These are phyloP conservation scores for Antheraea mylitta DNA, from an alignment of 1,140 invertebrate species.

Conservation along the genomic window DNA sequence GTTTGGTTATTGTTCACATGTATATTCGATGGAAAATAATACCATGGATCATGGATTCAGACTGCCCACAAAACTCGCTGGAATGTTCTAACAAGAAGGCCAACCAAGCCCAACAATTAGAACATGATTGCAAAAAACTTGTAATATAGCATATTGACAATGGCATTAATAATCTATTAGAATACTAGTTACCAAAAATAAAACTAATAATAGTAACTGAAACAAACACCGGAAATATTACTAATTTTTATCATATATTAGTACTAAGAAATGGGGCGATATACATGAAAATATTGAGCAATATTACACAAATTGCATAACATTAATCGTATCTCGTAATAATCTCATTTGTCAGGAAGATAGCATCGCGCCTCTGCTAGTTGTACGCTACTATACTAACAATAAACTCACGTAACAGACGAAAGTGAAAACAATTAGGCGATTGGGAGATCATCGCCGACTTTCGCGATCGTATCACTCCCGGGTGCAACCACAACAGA, in stretches of 20 bases:
- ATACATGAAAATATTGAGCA: conserved; percentile 14
- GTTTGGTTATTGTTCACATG: no score
- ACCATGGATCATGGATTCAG: no score
- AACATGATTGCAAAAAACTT: no score
- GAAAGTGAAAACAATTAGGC: conserved; percentile 67
- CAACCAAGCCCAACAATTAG: no score
- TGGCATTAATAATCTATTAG: no score
- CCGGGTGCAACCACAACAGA: conserved; percentile 7
- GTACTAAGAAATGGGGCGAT: background rate
- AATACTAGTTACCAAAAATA: background rate
- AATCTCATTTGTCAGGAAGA: conserved; percentile 61
- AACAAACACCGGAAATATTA: background rate
- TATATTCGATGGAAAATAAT: no score
- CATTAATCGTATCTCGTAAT: conserved; percentile 46
- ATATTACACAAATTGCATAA: conserved; percentile 55
- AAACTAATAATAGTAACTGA: background rate
- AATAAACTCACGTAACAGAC: conserved; percentile 47
- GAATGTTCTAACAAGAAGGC: no score
- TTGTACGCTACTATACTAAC: conserved; percentile 30
- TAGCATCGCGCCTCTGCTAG: conserved; percentile 38
- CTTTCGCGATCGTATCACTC: conserved; percentile 39
- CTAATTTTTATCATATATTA: background rate
- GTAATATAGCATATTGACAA: no score
- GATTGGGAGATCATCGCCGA: conserved; percentile 40
- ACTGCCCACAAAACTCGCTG: no score